Conservation (phyloP, 2,113 vertebrate genomes). For the Microtus ochrogaster region DNA sequence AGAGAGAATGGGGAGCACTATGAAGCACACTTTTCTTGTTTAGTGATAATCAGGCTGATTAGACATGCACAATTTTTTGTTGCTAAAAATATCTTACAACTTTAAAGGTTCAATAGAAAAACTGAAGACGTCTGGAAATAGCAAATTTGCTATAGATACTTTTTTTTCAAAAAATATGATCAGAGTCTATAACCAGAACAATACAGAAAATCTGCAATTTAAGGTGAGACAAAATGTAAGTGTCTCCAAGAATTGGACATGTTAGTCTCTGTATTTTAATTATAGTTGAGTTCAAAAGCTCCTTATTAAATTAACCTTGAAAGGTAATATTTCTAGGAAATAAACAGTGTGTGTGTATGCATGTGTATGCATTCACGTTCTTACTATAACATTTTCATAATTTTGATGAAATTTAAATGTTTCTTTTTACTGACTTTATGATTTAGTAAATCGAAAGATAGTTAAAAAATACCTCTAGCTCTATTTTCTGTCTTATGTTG, state of each 20-base stretch:
- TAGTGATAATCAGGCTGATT: constrained; percentile 19
- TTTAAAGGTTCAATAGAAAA: constrained; percentile 37
- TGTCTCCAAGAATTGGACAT: background rate
- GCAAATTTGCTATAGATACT: background rate
- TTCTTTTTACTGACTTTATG: background rate
- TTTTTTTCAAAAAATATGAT: constrained; percentile 38
- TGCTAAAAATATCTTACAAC: background rate
- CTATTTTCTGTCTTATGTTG: background rate
- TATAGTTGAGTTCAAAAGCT: background rate
- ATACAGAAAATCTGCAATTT: background rate
- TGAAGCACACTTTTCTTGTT: constrained; percentile 28
- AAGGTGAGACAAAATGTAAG: constrained; percentile 20
- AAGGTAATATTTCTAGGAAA: constrained; percentile 14
- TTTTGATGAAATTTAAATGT: background rate
- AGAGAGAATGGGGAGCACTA: constrained; percentile 29
- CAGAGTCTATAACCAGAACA: constrained; percentile 15
- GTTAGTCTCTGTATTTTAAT: constrained; percentile 33
- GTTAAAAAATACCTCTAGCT: background rate
- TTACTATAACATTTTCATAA: constrained; percentile 10
- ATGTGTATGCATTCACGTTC: background rate
- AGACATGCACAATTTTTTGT: background rate
- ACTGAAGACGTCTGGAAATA: constrained; percentile 31
- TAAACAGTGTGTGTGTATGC: background rate
- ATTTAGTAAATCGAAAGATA: constrained; percentile 9
- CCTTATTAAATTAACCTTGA: background rate